These are phyloP conservation scores for Leucania comma DNA, from an alignment of 2,888 invertebrate genomes.

Conservation along the genomic window DNA sequence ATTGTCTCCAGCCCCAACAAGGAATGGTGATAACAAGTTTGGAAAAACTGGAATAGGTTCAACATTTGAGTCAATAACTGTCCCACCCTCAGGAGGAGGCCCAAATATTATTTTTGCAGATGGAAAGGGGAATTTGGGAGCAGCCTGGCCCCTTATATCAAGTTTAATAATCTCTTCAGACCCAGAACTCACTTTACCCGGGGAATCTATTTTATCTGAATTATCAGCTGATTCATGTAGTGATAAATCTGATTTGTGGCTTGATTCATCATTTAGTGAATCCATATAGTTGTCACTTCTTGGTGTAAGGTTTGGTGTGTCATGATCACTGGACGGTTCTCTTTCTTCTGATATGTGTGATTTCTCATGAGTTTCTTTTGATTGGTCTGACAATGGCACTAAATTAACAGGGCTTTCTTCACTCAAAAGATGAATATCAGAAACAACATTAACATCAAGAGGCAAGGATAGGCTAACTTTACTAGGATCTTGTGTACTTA, in stretches of 20 bases:
- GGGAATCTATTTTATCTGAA: slow-evolving; percentile 69
- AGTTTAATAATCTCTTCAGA: slow-evolving; percentile 89
- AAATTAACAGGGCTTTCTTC: slow-evolving; percentile 86
- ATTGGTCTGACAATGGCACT: slow-evolving; percentile 79
- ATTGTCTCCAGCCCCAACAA: slow-evolving; percentile 78
- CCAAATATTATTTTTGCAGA: slow-evolving; percentile 86
- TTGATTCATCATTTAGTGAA: slow-evolving; percentile 82
- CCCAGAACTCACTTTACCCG: slow-evolving; percentile 76
- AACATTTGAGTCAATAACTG: slow-evolving; percentile 74
- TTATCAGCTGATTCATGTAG: slow-evolving; percentile 66
- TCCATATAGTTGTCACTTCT: slow-evolving; percentile 81
- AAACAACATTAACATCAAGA: slow-evolving; percentile 75
- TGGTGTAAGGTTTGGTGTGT: slow-evolving; percentile 73
- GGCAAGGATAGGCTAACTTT: slow-evolving; percentile 82
- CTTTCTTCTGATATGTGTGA: slow-evolving; percentile 48
- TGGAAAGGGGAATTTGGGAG: slow-evolving; percentile 80
- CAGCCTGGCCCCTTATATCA: slow-evolving; percentile 86
- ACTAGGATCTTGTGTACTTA: slow-evolving; percentile 74
- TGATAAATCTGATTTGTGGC: slow-evolving; percentile 69
- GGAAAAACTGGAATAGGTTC: slow-evolving; percentile 81
- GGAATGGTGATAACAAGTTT: slow-evolving; percentile 83
- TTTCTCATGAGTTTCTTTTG: slow-evolving; percentile 73
- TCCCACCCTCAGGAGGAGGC: slow-evolving; percentile 83
- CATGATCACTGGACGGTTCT: slow-evolving; percentile 62
- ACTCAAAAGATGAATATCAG: slow-evolving; percentile 81